Evolutionary conservation across 2,797 vertebrate species (phyloP), one percentile per base, ranked within the genome.

Genomic region (Apogon hyalosoma): DNA sequence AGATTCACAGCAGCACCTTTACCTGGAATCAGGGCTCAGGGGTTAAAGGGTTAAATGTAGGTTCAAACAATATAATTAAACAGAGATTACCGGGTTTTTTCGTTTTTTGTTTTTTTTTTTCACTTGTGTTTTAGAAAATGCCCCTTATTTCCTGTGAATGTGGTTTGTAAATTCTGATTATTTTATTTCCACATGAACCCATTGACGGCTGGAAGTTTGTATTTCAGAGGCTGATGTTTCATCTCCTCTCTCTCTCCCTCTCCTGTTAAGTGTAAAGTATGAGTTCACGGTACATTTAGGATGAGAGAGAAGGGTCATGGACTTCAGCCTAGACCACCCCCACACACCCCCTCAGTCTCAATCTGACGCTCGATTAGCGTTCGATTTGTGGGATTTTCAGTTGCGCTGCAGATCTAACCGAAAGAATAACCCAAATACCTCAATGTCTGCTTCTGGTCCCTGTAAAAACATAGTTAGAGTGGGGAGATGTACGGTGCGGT

Each of bases 391-490:
- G 83, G 86, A 76, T 90, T 88, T 88, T 82, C 73, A 79, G 73
- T 84, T 39, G 77, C 45, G 28, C 77, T 80, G 68, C 79, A 77
- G 55, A 79, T 72, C 65, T 68, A 63, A 88, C 85, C 80, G 31
- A 77, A 88, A 87, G 86, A 88, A 90, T 87, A 88, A 90, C 83
- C 79, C 65, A 86, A 85, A 91, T 91, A 88, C 87, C 89, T 89
- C 87, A 83, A 79, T 28, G 86, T 91, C 89, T 89, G 88, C 88
- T 59, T 55, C 80, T 64, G 77, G 77, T 80, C 85, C 58, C 73
- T 92, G 89, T 85, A 57, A 79, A 92, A 92, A 91, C 91, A 90
- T 83, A 80, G 84, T 88, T 87, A 85, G 77, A 76, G 86, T 14
- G 6, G n/a, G 45, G 75, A 84, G 87, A 88, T 84, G 87, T 86